phyloP scores from a whole-genome alignment of 1,140 invertebrate species.

The Pararge aegeria region DNA sequence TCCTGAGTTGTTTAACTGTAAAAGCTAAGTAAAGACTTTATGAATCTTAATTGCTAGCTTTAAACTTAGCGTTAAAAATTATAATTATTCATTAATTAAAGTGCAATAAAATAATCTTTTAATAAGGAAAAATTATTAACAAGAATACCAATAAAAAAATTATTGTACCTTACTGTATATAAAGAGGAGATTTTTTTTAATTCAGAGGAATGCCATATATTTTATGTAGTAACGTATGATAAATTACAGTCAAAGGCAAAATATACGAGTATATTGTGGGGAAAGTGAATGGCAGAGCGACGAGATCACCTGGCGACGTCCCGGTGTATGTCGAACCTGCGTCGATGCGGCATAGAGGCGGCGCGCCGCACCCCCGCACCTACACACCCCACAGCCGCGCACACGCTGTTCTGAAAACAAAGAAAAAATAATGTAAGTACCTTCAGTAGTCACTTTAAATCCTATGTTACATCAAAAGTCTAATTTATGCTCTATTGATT shows the following conservation, averaged over 20 bases:
- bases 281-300: slow-evolving; percentile 4
- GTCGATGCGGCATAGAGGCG: slow-evolving; percentile 81
- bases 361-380: slow-evolving; percentile 38
- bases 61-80: not conserved
- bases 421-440: slow-evolving; percentile 14
- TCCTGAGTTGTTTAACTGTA: not conserved
- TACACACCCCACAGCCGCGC: slow-evolving; percentile 54
- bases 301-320: slow-evolving; percentile 83
- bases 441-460: no score
- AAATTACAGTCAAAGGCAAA: no score
- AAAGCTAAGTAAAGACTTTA: not conserved
- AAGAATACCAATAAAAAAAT: no score
- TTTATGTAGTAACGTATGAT: no score
- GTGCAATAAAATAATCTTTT: no score
- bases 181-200: no score
- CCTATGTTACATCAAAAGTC: no score
- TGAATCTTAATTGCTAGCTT: not conserved
- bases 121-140: no score
- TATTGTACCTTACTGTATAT: no score
- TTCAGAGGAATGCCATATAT: no score
- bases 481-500: no score
- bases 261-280: not conserved
- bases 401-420: slow-evolving; percentile 59
- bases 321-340: slow-evolving; percentile 83
- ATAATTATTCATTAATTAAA: no score